These are phyloP conservation scores for Dioctria linearis DNA, from an alignment of 2,888 invertebrate genomes.

Conservation along the genomic window DNA sequence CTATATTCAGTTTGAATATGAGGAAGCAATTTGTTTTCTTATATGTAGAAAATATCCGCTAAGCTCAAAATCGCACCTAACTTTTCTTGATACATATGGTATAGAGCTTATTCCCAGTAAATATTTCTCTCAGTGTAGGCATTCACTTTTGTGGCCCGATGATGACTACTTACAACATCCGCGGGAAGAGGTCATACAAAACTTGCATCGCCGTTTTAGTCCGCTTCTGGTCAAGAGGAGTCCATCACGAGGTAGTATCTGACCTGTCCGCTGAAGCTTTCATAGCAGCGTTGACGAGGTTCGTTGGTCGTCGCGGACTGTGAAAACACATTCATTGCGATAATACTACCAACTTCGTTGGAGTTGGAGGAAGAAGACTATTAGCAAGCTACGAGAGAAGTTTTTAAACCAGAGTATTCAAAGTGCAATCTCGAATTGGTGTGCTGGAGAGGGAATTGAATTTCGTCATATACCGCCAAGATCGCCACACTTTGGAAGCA, in stretches of 20 bases:
- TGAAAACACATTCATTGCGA: constrained; percentile 23
- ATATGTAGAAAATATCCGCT: no score
- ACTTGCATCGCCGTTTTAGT: not conserved
- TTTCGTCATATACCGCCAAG: not conserved
- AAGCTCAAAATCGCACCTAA: no score
- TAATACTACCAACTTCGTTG: constrained; percentile 52
- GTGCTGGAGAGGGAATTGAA: not conserved
- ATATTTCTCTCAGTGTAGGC: no score
- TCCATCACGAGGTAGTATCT: constrained; percentile 48
- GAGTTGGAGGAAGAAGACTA: not conserved
- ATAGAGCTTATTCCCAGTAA: no score
- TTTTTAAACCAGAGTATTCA: no score
- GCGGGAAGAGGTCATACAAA: not conserved
- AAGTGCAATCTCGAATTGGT: not conserved
- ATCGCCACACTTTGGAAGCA: constrained; percentile 17
- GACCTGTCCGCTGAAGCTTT: constrained; percentile 44
- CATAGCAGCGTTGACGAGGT: constrained; percentile 28
- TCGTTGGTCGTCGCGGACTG: not conserved
- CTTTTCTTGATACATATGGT: no score
- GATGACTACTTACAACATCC: no score
- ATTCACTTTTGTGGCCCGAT: constrained; percentile 1
- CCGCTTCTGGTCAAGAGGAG: not conserved
- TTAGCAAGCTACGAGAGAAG: not conserved
- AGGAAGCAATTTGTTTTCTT: no score
- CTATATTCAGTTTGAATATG: no score